Conservation (phyloP, 2,888 invertebrate species). For the Atherix ibis region DNA sequence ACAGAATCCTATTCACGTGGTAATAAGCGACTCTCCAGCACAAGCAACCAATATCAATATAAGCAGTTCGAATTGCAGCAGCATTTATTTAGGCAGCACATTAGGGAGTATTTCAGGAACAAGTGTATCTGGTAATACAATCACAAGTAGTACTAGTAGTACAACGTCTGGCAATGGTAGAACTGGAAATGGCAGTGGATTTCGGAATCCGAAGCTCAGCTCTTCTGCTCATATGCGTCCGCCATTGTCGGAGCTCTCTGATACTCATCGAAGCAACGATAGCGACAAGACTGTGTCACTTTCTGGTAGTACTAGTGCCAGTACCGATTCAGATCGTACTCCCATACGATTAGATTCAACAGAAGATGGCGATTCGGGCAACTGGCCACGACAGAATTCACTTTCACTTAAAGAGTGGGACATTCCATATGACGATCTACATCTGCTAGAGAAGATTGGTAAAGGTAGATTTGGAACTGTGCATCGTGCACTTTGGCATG, state of each 20-base stretch:
- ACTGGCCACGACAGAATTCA: conserved; percentile 70
- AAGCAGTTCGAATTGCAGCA: conserved; percentile 9
- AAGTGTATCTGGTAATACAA: conserved; percentile 8
- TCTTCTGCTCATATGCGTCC: conserved; percentile 15
- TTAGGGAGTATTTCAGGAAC: background rate
- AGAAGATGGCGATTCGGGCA: conserved; percentile 56
- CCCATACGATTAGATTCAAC: conserved; percentile 60
- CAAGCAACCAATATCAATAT: conserved; percentile 4
- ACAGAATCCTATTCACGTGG: conserved; percentile 21
- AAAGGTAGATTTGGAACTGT: conserved; percentile 89
- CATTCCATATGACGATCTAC: conserved; percentile 90
- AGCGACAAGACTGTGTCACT: conserved; percentile 56
- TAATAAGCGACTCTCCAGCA: conserved; percentile 39
- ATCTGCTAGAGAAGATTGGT: conserved; percentile 74
- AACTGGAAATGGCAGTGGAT: no score
- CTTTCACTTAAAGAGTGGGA: conserved; percentile 92
- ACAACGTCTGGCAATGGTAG: no score
- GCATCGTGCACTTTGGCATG: conserved; percentile 92
- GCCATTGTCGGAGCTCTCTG: conserved; percentile 32
- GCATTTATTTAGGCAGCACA: conserved; percentile 21
- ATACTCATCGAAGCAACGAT: conserved; percentile 43
- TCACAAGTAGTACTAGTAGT: conserved; percentile 7
- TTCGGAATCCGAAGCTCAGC: background rate
- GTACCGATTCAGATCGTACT: conserved; percentile 71
- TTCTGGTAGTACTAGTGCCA: conserved; percentile 47